phyloP scores from a whole-genome alignment of 2,113 vertebrate species.

The Datnioides undecimradiatus region DNA sequence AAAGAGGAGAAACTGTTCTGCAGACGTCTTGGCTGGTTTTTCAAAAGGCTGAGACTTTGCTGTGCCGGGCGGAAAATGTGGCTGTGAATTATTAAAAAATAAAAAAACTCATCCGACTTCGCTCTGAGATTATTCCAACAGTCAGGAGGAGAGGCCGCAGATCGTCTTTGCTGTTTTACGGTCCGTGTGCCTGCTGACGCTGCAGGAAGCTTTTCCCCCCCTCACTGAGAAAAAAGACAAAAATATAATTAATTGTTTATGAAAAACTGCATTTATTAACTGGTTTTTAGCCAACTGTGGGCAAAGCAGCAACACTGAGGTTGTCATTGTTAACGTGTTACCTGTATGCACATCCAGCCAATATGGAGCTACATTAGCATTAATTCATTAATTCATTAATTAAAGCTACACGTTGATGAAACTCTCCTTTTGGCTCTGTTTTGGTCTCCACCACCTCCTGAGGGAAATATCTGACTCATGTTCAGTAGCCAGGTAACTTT shows the following conservation, averaged over 20 bases:
- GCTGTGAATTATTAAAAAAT: conserved; percentile 34
- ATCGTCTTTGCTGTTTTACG: not conserved
- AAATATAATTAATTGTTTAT: no score
- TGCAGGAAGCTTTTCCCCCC: no score
- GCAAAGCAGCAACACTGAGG: not conserved
- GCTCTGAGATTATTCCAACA: not conserved
- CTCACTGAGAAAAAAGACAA: no score
- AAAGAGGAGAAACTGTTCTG: not conserved
- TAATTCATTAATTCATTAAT: no score
- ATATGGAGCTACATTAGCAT: not conserved
- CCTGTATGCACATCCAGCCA: not conserved
- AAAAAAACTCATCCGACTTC: conserved; percentile 3
- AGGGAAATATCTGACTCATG: not conserved
- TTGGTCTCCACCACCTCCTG: not conserved
- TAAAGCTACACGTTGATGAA: no score
- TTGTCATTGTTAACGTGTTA: not conserved
- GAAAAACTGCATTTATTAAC: not conserved
- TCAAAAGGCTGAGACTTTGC: not conserved
- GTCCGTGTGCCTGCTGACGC: not conserved
- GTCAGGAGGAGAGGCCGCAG: not conserved
- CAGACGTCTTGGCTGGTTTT: conserved; percentile 17
- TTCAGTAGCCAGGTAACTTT: not conserved
- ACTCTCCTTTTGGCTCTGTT: not conserved
- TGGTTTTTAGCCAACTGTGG: not conserved
- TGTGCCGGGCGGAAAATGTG: conserved; percentile 14